These are phyloP conservation scores for Dynastes grantii DNA, from an alignment of 2,888 invertebrate species.

Conservation along the genomic window DNA sequence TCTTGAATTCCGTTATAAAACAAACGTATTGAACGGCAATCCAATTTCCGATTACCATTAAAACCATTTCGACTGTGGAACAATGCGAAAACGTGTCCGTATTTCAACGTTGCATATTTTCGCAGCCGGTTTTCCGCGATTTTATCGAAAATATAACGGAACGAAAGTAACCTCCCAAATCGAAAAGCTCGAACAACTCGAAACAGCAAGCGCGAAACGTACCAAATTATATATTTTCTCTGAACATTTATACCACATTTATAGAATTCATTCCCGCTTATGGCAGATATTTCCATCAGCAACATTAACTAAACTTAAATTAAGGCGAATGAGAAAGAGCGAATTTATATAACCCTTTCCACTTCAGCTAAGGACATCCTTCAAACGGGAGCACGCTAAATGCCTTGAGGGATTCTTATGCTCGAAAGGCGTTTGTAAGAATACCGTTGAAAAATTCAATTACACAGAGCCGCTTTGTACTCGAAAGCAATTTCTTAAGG, in stretches of 20 bases:
- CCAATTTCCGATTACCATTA: conserved; percentile 9
- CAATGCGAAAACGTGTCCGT: background rate
- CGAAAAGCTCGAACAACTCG: background rate
- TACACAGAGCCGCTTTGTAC: background rate
- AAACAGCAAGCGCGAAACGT: too few species aligned
- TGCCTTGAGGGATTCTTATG: background rate
- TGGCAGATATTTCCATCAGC: too few species aligned
- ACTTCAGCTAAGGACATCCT: conserved; percentile 1
- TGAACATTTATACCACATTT: too few species aligned
- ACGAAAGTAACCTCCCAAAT: background rate
- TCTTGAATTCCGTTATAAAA: background rate
- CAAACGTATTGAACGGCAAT: background rate
- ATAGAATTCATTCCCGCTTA: too few species aligned
- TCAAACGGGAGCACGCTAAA: conserved; percentile 9
- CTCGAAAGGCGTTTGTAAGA: background rate
- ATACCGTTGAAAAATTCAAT: conserved; percentile 37
- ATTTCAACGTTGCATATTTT: background rate
- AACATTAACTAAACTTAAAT: too few species aligned
- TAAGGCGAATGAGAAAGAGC: too few species aligned
- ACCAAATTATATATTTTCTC: too few species aligned
- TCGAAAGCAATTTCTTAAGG: conserved; percentile 22
- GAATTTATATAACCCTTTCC: background rate
- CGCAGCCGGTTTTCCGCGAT: background rate
- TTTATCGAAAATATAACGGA: background rate
- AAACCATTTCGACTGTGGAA: background rate